A percentile compares a stretch with the other conserved stretches of the same genome.
phyloP scores from a whole-genome alignment of 2,797 vertebrate species.

The Sebastes nivosus region DNA sequence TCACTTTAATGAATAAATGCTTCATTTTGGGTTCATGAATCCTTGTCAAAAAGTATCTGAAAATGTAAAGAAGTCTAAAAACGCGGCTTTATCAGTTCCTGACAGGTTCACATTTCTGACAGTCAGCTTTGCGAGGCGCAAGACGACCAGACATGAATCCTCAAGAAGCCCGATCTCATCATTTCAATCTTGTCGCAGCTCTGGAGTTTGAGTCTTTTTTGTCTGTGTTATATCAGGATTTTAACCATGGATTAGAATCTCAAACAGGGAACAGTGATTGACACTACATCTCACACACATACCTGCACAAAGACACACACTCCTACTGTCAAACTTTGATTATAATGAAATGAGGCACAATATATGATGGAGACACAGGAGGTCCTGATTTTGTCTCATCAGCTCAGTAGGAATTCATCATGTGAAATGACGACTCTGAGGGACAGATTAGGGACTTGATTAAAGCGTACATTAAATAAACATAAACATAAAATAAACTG shows the following conservation, averaged over 20 bases:
- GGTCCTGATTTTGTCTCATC: background rate
- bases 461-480: background rate
- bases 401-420: background rate
- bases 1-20: background rate
- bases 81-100: background rate
- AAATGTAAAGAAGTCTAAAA: background rate
- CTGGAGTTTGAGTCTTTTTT: background rate
- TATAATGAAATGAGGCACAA: background rate
- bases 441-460: background rate
- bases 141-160: background rate
- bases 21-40: background rate
- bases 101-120: background rate
- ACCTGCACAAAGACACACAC: background rate
- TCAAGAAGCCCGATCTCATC: background rate
- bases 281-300: background rate
- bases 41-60: background rate
- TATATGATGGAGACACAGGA: background rate
- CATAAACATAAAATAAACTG: background rate
- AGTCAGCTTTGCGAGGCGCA: background rate
- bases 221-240: background rate
- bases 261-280: background rate
- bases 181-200: constrained; percentile 6
- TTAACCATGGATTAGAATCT: constrained; percentile 3
- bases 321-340: background rate
- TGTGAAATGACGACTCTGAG: background rate